Percentiles rank a stretch among this genome's conserved stretches.
These are phyloP conservation scores for Drosophila acutilabella DNA, from an alignment of 2,888 invertebrate species.

Conservation along the genomic window DNA sequence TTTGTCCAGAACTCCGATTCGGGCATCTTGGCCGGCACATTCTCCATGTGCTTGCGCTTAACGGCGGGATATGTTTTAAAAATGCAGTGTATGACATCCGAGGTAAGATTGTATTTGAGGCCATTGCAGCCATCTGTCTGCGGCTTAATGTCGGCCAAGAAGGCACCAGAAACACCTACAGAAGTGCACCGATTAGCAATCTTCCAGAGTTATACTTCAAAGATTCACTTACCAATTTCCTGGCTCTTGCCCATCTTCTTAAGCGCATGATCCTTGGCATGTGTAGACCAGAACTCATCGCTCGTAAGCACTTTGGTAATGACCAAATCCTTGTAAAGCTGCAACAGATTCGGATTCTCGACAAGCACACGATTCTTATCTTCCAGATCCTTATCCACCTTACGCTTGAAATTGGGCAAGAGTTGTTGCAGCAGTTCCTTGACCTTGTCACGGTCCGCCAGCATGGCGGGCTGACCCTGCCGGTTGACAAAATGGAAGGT, in stretches of 20 bases:
- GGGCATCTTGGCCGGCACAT: constrained; percentile 97
- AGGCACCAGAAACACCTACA: constrained; percentile 90
- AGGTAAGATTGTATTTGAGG: constrained; percentile 97
- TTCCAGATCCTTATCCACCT: constrained; percentile 95
- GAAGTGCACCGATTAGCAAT: no score
- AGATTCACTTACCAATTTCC: constrained; percentile 89
- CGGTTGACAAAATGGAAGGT: constrained; percentile 99
- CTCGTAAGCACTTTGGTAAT: constrained; percentile 97
- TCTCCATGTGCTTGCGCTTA: constrained; percentile 97
- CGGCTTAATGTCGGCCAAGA: constrained; percentile 97
- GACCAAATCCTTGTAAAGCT: constrained; percentile 98
- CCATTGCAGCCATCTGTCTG: constrained; percentile 99
- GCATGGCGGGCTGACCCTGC: constrained; percentile 92
- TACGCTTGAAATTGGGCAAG: constrained; percentile 96
- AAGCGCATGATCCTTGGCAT: constrained; percentile 91
- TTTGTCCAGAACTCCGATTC: constrained; percentile 99
- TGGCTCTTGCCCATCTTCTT: constrained; percentile 91
- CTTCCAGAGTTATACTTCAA: no score
- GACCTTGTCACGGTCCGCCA: constrained; percentile 95
- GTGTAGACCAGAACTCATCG: constrained; percentile 99
- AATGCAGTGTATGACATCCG: constrained; percentile 98
- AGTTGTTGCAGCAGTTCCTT: constrained; percentile 96
- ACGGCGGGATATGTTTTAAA: constrained; percentile 99
- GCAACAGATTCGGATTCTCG: constrained; percentile 95
- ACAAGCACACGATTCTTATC: constrained; percentile 95